Base-by-base conservation (phyloP, 2,888 invertebrate genomes). In the Pyrrhosoma nymphula region DNA sequence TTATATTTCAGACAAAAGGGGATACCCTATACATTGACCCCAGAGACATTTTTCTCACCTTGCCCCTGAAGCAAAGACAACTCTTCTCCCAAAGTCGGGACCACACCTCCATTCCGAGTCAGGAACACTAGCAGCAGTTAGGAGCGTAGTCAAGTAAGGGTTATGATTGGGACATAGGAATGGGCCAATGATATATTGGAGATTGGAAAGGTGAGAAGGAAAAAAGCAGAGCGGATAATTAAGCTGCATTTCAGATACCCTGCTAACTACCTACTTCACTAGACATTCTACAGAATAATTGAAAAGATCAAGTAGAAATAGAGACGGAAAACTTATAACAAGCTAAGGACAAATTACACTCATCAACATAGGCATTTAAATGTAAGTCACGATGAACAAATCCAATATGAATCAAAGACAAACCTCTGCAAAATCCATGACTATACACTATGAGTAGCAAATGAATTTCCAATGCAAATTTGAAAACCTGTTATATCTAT, bases 171-270 rank as follows among this genome's bases (percentile, higher is more conserved):
- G 75, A 95, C 95, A 95, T 95, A 95, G 95, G 95, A 95, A 95
- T 95, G 95, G 95, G 95, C 95, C 63, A 95, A 95, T 95, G 95
- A 95, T 95, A 95, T 93, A 95, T 95, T 95, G 95, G 95, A 95
- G 93, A 56, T 95, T 69, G 63, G 63, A 88, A 95, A 63, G 90
- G 95, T 69, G 95, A 95, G 95, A 95, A 88, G 90, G 95, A 95
- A 75, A 95, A 90, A 95, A 95, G 95, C 95, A 95, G 95, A 96
- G 89, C 95, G 95, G 95, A 95, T 96, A 95, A 95, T 88, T 95
- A 91, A 95, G 95, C 95, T 95, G 95, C 82, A 82, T 82, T 82
- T 69, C 0, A 82, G 82, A 82, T 82, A 82, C 82, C 82, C 82
- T 30, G 82, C 82, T 82, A 47, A 82, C 82, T 82, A 82, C 82